Conservation (phyloP, 2,888 invertebrate genomes). For the Elegia similella region DNA sequence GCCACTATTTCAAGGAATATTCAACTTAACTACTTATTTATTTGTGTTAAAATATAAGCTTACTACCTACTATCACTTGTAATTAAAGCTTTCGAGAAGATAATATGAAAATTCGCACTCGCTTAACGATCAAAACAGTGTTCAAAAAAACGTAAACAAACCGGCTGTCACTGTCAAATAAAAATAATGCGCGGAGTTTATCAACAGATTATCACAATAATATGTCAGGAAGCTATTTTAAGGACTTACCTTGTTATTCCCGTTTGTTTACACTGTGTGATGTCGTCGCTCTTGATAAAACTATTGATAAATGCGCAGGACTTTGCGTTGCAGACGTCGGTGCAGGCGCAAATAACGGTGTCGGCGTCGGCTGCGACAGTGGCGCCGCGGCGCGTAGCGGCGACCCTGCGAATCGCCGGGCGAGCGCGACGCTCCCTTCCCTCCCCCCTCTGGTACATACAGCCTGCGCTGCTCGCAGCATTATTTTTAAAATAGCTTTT, state of each 20-base stretch:
- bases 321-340: slow-evolving; percentile 37
- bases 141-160: slow-evolving; percentile 51
- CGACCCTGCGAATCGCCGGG: slow-evolving; percentile 45
- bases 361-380: slow-evolving; percentile 47
- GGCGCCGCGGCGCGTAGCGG: slow-evolving; percentile 70
- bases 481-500: neutral
- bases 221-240: too few species aligned
- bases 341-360: slow-evolving; percentile 45
- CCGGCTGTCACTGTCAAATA: slow-evolving; percentile 55
- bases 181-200: slow-evolving; percentile 32
- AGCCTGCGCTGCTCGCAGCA: slow-evolving; percentile 23
- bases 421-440: slow-evolving; percentile 35
- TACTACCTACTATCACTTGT: neutral
- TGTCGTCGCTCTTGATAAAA: neutral
- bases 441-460: slow-evolving; percentile 28
- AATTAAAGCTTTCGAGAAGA: neutral
- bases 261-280: neutral
- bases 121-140: slow-evolving; percentile 23
- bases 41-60: neutral
- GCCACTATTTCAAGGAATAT: slow-evolving; percentile 28
- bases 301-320: slow-evolving; percentile 14
- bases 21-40: neutral
- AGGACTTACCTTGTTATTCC: slow-evolving; percentile 10
- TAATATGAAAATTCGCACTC: slow-evolving; percentile 16
- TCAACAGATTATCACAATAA: neutral